Conservation (phyloP, 2,888 invertebrate species). For the Caenorhabditis angaria region DNA sequence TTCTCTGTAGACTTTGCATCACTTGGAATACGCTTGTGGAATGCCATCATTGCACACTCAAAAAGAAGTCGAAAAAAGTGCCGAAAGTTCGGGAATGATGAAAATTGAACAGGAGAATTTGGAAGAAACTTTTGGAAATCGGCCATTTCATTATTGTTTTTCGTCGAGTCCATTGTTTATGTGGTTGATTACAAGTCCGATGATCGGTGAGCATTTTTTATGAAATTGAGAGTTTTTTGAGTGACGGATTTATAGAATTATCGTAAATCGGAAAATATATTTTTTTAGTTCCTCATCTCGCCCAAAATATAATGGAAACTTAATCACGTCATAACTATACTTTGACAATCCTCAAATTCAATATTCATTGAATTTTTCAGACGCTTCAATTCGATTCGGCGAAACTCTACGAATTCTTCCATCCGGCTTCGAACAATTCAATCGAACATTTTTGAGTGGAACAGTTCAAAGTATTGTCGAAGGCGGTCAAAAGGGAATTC, state of each 20-base stretch:
- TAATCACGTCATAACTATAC: no score
- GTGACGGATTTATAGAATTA: no score
- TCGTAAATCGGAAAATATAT: no score
- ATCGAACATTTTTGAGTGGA: conserved; percentile 66
- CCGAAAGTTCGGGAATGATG: conserved; percentile 25
- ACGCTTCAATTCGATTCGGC: conserved; percentile 35
- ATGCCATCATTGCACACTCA: conserved; percentile 69
- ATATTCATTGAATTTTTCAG: no score
- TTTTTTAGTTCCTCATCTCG: no score
- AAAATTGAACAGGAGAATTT: conserved; percentile 47
- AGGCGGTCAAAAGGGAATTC: conserved; percentile 66
- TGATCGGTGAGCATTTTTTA: conserved; percentile 46
- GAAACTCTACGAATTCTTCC: conserved; percentile 65
- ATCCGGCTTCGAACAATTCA: conserved; percentile 67
- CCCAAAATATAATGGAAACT: background rate
- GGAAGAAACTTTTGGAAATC: conserved; percentile 36
- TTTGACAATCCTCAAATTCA: no score
- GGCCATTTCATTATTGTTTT: conserved; percentile 69
- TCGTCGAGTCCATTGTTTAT: conserved; percentile 66
- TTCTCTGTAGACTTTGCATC: conserved; percentile 45
- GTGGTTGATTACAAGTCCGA: conserved; percentile 65
- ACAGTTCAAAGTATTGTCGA: conserved; percentile 68
- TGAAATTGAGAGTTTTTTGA: conserved; percentile 16
- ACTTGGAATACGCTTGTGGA: conserved; percentile 67
- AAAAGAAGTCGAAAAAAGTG: conserved; percentile 60